Evolutionary conservation across 1,140 invertebrate genomes (phyloP), one percentile per base, ranked within the genome.

Genomic region (Drosophila tristis): DNA sequence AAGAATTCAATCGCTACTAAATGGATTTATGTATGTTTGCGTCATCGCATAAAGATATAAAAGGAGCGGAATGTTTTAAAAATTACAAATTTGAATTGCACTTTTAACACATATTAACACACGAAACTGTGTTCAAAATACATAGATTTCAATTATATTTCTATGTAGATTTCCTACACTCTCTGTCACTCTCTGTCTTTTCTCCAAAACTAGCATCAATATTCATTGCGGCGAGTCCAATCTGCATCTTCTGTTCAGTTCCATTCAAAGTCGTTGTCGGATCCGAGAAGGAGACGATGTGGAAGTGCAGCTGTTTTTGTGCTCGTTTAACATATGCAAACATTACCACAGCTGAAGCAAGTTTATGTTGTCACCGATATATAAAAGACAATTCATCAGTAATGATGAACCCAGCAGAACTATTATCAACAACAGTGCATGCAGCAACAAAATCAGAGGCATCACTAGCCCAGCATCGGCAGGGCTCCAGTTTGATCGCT

Each of bases 161-260:
- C 20, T 2, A 20, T 26, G 26, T 26, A 26, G 5, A 26, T 26
- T 6, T 26, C 26, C 26, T 26, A 5, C 26, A 57, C 58, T 71
- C 53, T 71, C 57, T 7, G 42, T 47, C 43, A 20, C 54, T 25
- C 42, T 43, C 60, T 23, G 31, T 65, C 49, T 11, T 31, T 50
- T 42, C 16, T 60, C 64, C 67, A 70, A 65, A 48, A 58, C 58
- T 64, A 71, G 67, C 67, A 71, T 71, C 64, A 71, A 71, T 71
- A 71, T 71, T 49, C 65, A 72, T 59, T 58, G 49, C 29, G 48
- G 48, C 47, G 39, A 70, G 13, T 54, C 51, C 42, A 72, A 70
- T 70, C 47, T 67, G 44, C 68, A 51, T 35, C 43, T 55, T 54
- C 26, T 26, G 44, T 43, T 49, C 16, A 15, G 4, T 50, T 72